Base-by-base conservation (phyloP, 2,797 vertebrate genomes). In the Bovichtus diacanthus region DNA sequence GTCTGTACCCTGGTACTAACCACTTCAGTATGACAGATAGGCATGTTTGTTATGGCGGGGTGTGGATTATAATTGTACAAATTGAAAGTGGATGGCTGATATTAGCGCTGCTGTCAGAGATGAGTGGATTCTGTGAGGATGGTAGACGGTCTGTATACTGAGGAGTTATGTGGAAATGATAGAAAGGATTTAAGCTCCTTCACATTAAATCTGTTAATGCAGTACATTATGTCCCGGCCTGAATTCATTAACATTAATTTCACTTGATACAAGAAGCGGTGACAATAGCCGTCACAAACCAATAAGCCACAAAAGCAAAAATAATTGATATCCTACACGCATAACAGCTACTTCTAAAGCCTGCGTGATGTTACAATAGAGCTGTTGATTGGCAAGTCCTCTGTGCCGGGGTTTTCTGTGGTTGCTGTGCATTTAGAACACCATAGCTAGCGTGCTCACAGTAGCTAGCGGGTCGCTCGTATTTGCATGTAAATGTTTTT, bases 401-500 rank as follows among this genome's bases (percentile, higher is more conserved):
- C 69, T 81, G 61, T 86, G 76, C 68, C 13, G 39, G 85, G 47
- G 69, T 83, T 79, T 76, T 85, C 74, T 82, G 81, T 36, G 63
- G 80, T 82, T 58, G 82, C 81, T 60, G 58, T 90, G 87, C 87
- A 83, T 88, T 89, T 84, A 80, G 84, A 85, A 80, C 81, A 78
- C 76, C 88, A 78, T 85, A 73, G 84, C 82, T 79, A 78, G 84
- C 80, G 43, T 85, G 76, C 71, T 83, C 85, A 61, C 85, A 70
- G 85, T 81, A 78, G 88, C 90, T 78, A 80, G 79, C 58, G 86
- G 92, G 88, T 91, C 91, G 93, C 93, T 94, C 70, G 92, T 93
- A 94, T 95, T 94, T 95, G 90, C 94, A 95, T 95, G 94, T 94
- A 94, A 94, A 95, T 95, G 91, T 93, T 93, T 93, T 92, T 93